These are phyloP conservation scores for Notolepis coatsorum DNA, from an alignment of 2,797 vertebrate genomes.

Conservation along the genomic window DNA sequence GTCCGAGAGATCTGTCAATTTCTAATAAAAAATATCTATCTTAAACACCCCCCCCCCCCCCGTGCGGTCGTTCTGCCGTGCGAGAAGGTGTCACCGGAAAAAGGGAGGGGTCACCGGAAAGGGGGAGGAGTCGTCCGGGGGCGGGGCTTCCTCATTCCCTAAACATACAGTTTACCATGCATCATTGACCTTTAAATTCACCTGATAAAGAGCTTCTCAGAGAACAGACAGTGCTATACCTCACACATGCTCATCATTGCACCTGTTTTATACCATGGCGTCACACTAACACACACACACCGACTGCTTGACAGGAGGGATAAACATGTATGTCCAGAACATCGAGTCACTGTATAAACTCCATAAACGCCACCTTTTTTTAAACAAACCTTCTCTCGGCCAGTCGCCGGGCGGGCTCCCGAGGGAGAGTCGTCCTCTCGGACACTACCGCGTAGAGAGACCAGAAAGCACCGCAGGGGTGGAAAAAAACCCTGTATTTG, in stretches of 20 bases:
- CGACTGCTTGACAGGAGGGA: conserved; percentile 25
- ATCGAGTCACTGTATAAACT: conserved; percentile 27
- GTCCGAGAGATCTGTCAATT: conserved; percentile 70
- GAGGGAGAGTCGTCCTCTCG: conserved; percentile 37
- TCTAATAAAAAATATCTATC: conserved; percentile 67
- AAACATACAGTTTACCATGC: conserved; percentile 28
- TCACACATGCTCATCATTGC: conserved; percentile 50
- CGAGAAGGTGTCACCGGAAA: conserved; percentile 24
- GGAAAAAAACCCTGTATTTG: conserved; percentile 69
- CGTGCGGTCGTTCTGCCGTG: conserved; percentile 64
- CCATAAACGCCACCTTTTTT: conserved; percentile 10
- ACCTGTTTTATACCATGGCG: conserved; percentile 31
- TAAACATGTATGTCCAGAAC: conserved; percentile 33
- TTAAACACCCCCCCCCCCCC: too few species aligned
- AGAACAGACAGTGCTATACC: conserved; percentile 47
- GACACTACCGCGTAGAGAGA: conserved; percentile 57
- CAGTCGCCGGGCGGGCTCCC: conserved; percentile 23
- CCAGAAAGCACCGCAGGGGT: conserved; percentile 67
- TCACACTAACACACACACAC: conserved; percentile 30
- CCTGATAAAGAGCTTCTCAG: conserved; percentile 22
- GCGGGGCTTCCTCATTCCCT: conserved; percentile 11
- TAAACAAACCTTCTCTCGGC: not conserved
- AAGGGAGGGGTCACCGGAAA: conserved; percentile 15
- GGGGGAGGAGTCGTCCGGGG: conserved; percentile 15
- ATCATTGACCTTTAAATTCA: conserved; percentile 54